A percentile compares a stretch with the other conserved stretches of the same genome.
Evolutionary conservation across 2,113 vertebrate species (phyloP).

Genomic region (Sinocyclocheilus anophthalmus): DNA sequence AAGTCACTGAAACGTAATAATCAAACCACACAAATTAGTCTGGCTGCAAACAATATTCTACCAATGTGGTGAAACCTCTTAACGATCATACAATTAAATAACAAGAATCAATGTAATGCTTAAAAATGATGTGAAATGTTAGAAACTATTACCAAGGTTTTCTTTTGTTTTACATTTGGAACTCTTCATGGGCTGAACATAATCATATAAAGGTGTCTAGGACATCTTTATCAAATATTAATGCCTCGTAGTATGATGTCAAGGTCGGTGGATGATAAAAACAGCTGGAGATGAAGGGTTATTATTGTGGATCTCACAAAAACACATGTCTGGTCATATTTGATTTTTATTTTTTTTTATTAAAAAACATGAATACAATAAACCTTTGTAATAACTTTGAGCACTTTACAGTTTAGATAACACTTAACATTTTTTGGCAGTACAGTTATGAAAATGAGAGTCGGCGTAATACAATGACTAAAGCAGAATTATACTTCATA

Average conservation of each 20-base stretch:
- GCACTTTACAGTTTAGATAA: not conserved
- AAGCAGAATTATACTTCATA: too few species aligned
- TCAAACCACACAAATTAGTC: not conserved
- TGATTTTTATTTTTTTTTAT: too few species aligned
- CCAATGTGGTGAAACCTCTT: not conserved
- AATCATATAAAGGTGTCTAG: conserved; percentile 29
- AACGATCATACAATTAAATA: not conserved
- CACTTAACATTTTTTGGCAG: not conserved
- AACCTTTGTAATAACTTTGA: not conserved
- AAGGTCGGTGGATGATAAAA: conserved; percentile 1
- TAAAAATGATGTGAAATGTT: not conserved
- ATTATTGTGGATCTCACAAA: not conserved
- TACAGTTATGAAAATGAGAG: not conserved
- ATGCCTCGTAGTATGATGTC: conserved; percentile 9
- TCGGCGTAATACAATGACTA: not conserved
- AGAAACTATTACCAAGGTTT: not conserved
- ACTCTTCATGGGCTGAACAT: not conserved
- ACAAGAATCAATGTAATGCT: not conserved
- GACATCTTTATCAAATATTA: conserved; percentile 37
- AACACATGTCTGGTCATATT: not conserved
- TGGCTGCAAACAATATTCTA: not conserved
- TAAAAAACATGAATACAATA: not conserved
- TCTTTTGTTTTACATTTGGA: not conserved
- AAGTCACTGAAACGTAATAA: not conserved
- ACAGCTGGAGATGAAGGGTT: not conserved